Conservation (phyloP, 2,888 invertebrate genomes). For the Idaea straminata region DNA sequence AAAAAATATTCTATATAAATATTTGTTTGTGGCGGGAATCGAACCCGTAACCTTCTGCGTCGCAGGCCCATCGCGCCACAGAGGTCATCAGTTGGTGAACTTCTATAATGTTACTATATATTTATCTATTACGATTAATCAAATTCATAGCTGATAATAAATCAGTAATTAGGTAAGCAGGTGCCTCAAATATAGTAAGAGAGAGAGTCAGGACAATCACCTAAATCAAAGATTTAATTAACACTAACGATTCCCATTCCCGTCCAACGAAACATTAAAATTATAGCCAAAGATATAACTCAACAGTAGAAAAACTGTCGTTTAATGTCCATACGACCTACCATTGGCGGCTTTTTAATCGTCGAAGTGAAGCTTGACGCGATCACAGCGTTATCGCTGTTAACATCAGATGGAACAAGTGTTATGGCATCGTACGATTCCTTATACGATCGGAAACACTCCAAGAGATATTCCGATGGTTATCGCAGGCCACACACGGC, state of each 20-base stretch:
- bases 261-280: background rate
- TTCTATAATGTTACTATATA: background rate
- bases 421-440: conserved; percentile 67
- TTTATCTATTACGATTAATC: background rate
- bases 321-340: conserved; percentile 29
- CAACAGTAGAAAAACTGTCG: conserved; percentile 15
- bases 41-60: too few species aligned
- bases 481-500: conserved; percentile 68
- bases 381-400: conserved; percentile 54
- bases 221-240: conserved; percentile 1
- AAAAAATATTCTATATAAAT: too few species aligned
- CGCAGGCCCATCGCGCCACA: too few species aligned
- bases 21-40: too few species aligned
- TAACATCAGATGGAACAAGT: conserved; percentile 67
- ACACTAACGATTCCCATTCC: background rate
- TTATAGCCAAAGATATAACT: background rate
- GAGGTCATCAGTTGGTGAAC: background rate
- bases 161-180: background rate
- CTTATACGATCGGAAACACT: conserved; percentile 65
- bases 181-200: background rate
- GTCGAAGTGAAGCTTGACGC: conserved; percentile 49
- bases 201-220: background rate
- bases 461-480: conserved; percentile 59
- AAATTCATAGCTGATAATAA: background rate
- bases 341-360: conserved; percentile 56